Evolutionary conservation across 2,888 invertebrate species (phyloP).

Genomic region (Diogma glabrata): DNA sequence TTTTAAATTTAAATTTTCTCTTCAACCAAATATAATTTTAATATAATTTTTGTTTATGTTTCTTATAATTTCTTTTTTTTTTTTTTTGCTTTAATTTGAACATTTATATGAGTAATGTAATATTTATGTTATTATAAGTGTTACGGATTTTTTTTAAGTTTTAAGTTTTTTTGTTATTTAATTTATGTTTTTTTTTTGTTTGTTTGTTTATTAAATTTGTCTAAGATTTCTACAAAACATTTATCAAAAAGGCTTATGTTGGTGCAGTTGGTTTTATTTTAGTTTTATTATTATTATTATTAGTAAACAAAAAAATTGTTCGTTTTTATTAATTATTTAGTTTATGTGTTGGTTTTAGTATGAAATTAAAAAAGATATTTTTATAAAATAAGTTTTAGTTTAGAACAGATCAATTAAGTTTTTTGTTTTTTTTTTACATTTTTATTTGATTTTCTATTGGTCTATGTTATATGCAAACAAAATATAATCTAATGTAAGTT

Average conservation of each 20-base stretch:
- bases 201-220: background rate
- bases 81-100: background rate
- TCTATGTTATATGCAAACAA: no score
- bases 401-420: no score
- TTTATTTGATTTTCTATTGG: no score
- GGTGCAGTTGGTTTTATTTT: conserved; percentile 5
- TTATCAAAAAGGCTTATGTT: conserved; percentile 10
- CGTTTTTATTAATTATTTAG: background rate
- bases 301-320: no score
- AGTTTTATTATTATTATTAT: conserved; percentile 3
- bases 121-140: background rate
- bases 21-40: background rate
- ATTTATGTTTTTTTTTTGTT: no score
- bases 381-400: no score
- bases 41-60: conserved; percentile 1
- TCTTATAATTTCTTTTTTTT: background rate
- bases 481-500: no score
- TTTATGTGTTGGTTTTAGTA: background rate
- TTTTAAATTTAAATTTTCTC: conserved; percentile 5
- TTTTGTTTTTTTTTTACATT: no score
- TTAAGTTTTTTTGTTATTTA: no score
- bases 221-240: conserved; percentile 9
- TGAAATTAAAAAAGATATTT: background rate
- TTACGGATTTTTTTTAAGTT: no score
- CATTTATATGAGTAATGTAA: conserved; percentile 1